These are phyloP conservation scores for Eulemur rubriventer DNA, from an alignment of 2,797 vertebrate species.

Conservation along the genomic window DNA sequence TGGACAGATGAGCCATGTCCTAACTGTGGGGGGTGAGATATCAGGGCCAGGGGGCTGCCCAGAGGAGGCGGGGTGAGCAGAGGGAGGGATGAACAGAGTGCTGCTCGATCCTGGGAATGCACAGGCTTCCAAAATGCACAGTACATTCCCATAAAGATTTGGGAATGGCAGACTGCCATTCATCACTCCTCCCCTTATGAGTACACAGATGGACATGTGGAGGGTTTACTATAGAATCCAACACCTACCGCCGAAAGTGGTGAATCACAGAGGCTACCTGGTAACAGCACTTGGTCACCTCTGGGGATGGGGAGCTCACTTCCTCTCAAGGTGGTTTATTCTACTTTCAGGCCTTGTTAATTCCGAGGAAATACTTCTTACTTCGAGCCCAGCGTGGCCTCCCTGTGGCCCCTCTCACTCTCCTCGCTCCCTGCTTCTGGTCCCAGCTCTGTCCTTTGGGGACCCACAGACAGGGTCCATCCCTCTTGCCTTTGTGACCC, in stretches of 20 bases:
- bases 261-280: not conserved
- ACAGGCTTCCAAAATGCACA: not conserved
- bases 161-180: not conserved
- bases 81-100: not conserved
- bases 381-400: not conserved
- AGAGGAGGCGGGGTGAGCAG: not conserved
- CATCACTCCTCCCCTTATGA: not conserved
- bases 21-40: not conserved
- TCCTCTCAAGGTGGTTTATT: not conserved
- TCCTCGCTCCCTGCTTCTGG: not conserved
- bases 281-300: not conserved
- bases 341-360: not conserved
- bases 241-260: not conserved
- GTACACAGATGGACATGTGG: not conserved
- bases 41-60: not conserved
- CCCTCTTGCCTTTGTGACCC: not conserved
- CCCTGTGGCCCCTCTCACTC: no score
- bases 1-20: not conserved
- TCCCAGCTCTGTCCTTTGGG: not conserved
- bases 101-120: no score
- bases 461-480: not conserved
- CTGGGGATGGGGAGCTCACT: not conserved
- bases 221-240: not conserved
- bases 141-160: not conserved
- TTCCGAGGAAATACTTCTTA: not conserved